A percentile compares a stretch with the other conserved stretches of the same genome.
Evolutionary conservation across 2,113 vertebrate species (phyloP).

Genomic region (Ptilonorhynchus violaceus): DNA sequence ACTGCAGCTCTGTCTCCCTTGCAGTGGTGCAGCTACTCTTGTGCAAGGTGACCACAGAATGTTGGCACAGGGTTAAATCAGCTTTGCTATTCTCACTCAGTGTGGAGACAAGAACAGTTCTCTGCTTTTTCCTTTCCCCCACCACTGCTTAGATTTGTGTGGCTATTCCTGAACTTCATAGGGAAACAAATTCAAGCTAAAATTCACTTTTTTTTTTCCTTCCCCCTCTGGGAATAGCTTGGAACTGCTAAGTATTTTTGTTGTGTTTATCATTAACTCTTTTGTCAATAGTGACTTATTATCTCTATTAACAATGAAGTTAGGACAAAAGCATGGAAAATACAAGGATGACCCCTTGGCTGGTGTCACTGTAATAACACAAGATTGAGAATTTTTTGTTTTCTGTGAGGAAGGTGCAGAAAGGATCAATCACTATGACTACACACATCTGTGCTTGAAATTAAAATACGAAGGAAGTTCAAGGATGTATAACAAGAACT

Average conservation of each 20-base stretch:
- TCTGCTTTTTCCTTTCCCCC: background rate
- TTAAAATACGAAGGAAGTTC: background rate
- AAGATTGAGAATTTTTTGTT: background rate
- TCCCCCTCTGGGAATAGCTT: background rate
- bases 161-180: background rate
- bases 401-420: background rate
- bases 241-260: background rate
- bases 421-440: background rate
- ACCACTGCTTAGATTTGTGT: background rate
- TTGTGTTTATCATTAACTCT: background rate
- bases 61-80: background rate
- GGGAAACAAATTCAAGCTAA: background rate
- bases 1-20: background rate
- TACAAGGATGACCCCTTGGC: background rate
- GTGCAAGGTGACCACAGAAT: background rate
- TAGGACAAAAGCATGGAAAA: background rate
- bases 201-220: background rate
- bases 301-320: background rate
- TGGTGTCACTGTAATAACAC: background rate
- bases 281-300: background rate
- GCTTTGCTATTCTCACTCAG: background rate
- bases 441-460: background rate
- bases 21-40: fast-evolving
- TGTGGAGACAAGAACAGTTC: background rate
- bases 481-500: background rate